Evolutionary conservation across 2,113 vertebrate genomes (phyloP).

Genomic region (Diphyllodes magnificus): DNA sequence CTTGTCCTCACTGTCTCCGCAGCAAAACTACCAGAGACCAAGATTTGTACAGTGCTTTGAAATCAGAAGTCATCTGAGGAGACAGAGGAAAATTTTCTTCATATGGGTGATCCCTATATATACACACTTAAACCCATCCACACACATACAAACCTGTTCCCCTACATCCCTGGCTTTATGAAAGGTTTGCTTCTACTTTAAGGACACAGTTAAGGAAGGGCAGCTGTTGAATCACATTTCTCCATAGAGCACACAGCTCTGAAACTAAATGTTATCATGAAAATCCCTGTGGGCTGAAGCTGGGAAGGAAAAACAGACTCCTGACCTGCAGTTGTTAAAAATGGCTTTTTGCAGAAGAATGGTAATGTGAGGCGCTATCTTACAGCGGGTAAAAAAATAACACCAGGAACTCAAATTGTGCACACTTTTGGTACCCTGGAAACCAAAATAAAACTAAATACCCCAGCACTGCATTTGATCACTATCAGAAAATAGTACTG

Average conservation of each 20-base stretch:
- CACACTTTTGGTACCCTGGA: neutral
- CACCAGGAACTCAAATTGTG: neutral
- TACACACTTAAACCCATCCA: neutral
- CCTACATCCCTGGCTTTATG: neutral
- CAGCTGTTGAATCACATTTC: constrained; percentile 43
- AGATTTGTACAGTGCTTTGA: neutral
- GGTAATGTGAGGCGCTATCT: neutral
- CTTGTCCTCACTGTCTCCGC: neutral
- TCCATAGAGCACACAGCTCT: neutral
- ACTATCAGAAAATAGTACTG: neutral
- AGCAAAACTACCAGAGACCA: neutral
- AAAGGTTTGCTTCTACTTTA: constrained; percentile 25
- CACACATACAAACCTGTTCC: neutral
- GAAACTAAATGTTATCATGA: constrained; percentile 50
- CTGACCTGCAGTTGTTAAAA: constrained; percentile 52
- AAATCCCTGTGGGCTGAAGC: constrained; percentile 37
- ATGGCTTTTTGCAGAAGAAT: constrained; percentile 42
- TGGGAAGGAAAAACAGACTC: constrained; percentile 36
- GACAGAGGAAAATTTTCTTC: neutral
- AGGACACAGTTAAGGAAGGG: constrained; percentile 26
- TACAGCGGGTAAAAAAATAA: neutral
- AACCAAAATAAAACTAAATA: neutral
- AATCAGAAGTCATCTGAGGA: neutral
- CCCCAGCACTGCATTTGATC: neutral
- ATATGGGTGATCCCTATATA: neutral